These are phyloP conservation scores for Homarus gammarus DNA, from an alignment of 2,888 invertebrate species.

Conservation along the genomic window DNA sequence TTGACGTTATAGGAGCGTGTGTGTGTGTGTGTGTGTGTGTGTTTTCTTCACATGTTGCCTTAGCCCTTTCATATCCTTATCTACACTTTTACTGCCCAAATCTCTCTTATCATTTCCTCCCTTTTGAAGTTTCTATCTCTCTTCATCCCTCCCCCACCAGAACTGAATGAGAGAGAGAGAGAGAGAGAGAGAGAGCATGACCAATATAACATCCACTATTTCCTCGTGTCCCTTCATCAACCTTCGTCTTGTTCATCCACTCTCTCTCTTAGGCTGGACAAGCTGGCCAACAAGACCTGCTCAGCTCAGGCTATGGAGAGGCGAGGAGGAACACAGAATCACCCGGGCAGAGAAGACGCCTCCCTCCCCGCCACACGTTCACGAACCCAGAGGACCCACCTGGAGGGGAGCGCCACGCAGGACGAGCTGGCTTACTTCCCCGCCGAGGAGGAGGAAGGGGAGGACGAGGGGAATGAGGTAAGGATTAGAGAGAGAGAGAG, in stretches of 20 bases:
- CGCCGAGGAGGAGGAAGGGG: constrained; percentile 27
- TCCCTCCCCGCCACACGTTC: constrained; percentile 18
- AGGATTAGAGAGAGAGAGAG: constrained; percentile 1
- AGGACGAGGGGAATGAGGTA: not conserved
- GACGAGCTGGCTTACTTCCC: constrained; percentile 57
- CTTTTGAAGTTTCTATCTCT: constrained; percentile 28
- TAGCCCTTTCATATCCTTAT: too few species aligned
- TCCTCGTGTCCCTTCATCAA: not conserved
- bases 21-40: constrained; percentile 20
- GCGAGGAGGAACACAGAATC: not conserved
- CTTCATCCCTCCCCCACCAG: not conserved
- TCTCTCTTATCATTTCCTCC: constrained; percentile 28
- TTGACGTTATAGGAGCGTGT: not conserved
- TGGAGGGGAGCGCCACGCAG: constrained; percentile 25
- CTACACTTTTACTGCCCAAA: too few species aligned
- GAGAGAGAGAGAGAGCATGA: not conserved
- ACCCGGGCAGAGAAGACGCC: not conserved
- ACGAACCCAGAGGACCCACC: constrained; percentile 21
- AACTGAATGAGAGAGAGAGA: constrained; percentile 22
- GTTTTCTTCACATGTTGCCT: too few species aligned
- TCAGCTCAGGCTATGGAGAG: not conserved
- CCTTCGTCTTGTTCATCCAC: not conserved
- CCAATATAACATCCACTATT: too few species aligned
- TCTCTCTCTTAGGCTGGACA: constrained; percentile 35
- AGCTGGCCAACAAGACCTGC: constrained; percentile 49